Percentiles rank a stretch among this genome's conserved stretches.
Conservation (phyloP, 2,888 invertebrate species). For the Schrankia costaestrigalis region DNA sequence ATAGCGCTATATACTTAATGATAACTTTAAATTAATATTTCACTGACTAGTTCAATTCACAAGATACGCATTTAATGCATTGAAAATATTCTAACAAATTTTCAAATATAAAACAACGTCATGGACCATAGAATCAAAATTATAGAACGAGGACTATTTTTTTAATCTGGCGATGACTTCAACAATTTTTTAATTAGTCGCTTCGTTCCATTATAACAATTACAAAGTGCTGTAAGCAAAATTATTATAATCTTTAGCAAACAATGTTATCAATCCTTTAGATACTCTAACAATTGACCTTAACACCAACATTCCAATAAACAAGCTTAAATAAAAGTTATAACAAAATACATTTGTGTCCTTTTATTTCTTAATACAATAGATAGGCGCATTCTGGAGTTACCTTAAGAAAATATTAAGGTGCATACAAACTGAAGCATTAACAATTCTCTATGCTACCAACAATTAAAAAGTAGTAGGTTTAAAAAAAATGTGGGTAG, state of each 20-base stretch:
- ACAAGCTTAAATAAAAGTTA: constrained; percentile 17
- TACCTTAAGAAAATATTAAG: constrained; percentile 27
- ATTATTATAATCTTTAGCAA: constrained; percentile 18
- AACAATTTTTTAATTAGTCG: no score
- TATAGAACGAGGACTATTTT: no score
- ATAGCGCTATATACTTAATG: constrained; percentile 15
- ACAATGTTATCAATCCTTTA: constrained; percentile 15
- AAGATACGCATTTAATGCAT: constrained; percentile 33
- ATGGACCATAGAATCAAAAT: not conserved
- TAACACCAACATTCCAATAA: constrained; percentile 21
- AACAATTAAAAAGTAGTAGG: constrained; percentile 21
- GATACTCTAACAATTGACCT: constrained; percentile 44
- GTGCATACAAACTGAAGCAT: not conserved
- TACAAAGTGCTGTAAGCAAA: no score
- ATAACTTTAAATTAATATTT: constrained; percentile 21
- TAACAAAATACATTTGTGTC: constrained; percentile 20
- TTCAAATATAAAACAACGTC: not conserved
- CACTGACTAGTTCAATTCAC: constrained; percentile 39
- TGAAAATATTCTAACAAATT: no score
- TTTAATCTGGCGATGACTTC: no score
- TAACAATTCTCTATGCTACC: not conserved
- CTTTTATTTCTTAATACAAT: constrained; percentile 13
- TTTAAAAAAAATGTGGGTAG: no score
- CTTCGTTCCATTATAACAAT: no score
- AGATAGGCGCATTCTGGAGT: constrained; percentile 26